Conservation (phyloP, 2,113 vertebrate genomes). For the Anser brachyrhynchus region DNA sequence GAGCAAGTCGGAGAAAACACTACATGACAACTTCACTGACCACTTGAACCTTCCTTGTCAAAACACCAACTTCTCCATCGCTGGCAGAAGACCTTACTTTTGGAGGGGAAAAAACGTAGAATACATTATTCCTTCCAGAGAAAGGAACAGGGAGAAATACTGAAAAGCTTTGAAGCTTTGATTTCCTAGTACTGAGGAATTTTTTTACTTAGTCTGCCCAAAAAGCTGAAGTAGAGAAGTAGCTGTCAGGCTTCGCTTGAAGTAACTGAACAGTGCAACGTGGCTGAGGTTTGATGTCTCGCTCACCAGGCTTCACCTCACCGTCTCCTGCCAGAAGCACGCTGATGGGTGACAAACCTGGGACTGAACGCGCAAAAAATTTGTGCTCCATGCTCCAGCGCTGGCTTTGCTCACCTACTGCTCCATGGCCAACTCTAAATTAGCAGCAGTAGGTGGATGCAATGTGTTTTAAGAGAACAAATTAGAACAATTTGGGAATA, state of each 20-base stretch:
- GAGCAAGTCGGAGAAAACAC: neutral
- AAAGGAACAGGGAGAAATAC: rapidly evolving
- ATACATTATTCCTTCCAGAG: neutral
- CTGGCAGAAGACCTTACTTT: neutral
- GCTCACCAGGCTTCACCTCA: neutral
- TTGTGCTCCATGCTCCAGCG: neutral
- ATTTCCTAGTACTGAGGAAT: neutral
- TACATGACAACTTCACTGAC: rapidly evolving
- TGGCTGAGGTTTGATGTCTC: rapidly evolving
- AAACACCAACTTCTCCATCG: neutral
- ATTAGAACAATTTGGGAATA: neutral
- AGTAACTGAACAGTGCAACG: rapidly evolving
- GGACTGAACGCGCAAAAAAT: neutral
- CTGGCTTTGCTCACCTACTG: neutral
- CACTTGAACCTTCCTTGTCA: neutral
- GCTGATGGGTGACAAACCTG: neutral
- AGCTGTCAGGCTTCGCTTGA: neutral
- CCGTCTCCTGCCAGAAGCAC: neutral
- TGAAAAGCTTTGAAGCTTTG: neutral
- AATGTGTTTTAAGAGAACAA: neutral
- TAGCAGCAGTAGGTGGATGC: neutral
- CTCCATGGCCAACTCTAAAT: neutral
- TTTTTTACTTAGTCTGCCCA: neutral
- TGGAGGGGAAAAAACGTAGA: neutral
- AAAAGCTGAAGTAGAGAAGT: neutral